These are phyloP conservation scores for Calameuta idolon DNA, from an alignment of 2,888 invertebrate species.

Conservation along the genomic window DNA sequence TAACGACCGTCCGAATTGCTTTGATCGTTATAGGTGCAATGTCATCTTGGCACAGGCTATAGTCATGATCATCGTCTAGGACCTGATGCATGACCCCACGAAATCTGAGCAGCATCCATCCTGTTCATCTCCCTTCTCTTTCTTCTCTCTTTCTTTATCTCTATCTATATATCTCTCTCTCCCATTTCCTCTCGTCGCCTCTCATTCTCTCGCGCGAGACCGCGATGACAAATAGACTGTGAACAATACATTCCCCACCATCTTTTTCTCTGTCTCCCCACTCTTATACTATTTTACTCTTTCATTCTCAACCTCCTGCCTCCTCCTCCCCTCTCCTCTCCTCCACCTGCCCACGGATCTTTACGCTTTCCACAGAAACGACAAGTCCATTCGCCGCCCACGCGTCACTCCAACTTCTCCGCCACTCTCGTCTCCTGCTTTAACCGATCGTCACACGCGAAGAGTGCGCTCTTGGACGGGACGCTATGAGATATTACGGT, in stretches of 20 bases:
- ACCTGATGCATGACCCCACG: not conserved
- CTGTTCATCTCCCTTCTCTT: too few species aligned
- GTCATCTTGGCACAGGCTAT: not conserved
- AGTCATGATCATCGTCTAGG: conserved; percentile 13
- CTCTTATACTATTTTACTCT: not conserved
- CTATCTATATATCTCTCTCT: too few species aligned
- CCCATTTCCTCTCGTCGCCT: not conserved
- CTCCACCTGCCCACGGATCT: not conserved
- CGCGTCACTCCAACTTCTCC: not conserved
- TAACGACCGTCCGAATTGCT: too few species aligned
- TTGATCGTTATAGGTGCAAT: too few species aligned
- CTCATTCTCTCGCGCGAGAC: conserved; percentile 18
- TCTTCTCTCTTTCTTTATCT: too few species aligned
- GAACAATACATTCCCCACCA: conserved; percentile 27
- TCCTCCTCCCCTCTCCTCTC: conserved; percentile 18
- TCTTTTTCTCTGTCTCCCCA: too few species aligned
- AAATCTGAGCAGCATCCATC: too few species aligned
- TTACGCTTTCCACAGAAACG: conserved; percentile 3
- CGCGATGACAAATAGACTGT: conserved; percentile 42
- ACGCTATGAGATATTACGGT: conserved; percentile 49
- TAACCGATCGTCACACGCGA: not conserved
- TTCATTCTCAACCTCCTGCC: conserved; percentile 20
- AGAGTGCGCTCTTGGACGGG: conserved; percentile 19
- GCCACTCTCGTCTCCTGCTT: not conserved
- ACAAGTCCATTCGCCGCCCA: not conserved